Evolutionary conservation across 2,797 vertebrate genomes (phyloP).

Genomic region (Falco berigora): DNA sequence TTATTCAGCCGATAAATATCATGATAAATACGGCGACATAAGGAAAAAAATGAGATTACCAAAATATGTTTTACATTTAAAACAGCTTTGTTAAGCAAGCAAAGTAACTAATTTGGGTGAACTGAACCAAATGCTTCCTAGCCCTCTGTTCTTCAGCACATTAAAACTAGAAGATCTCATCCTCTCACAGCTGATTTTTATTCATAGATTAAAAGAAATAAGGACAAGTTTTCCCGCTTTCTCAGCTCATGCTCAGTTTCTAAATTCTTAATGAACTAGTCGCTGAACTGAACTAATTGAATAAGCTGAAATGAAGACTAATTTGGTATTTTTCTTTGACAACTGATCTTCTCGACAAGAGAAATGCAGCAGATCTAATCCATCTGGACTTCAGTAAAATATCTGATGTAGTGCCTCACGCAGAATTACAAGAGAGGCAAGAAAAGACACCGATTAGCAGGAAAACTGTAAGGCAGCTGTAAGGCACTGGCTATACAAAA

Average conservation of each 20-base stretch:
- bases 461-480: background rate
- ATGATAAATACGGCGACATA: background rate
- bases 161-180: constrained; percentile 8
- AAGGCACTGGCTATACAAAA: background rate
- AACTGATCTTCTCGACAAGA: constrained; percentile 13
- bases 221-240: constrained; percentile 2
- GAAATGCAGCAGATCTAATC: constrained; percentile 10
- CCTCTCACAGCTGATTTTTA: constrained; percentile 36
- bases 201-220: constrained; percentile 22
- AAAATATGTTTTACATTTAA: constrained; percentile 43
- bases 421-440: background rate
- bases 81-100: constrained; percentile 40
- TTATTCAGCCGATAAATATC: constrained; percentile 27
- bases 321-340: constrained; percentile 49
- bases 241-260: constrained; percentile 28
- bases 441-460: background rate
- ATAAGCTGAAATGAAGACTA: constrained; percentile 38
- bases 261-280: constrained; percentile 40
- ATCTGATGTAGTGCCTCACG: background rate
- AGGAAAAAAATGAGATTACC: constrained; percentile 8
- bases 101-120: constrained; percentile 16
- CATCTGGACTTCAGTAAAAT: background rate
- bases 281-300: constrained; percentile 48
- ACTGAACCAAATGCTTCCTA: constrained; percentile 10
- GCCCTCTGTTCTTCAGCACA: constrained; percentile 1